Percentiles rank a stretch among this genome's conserved stretches.
Conservation (phyloP, 2,113 vertebrate species). For the Semnopithecus entellus region DNA sequence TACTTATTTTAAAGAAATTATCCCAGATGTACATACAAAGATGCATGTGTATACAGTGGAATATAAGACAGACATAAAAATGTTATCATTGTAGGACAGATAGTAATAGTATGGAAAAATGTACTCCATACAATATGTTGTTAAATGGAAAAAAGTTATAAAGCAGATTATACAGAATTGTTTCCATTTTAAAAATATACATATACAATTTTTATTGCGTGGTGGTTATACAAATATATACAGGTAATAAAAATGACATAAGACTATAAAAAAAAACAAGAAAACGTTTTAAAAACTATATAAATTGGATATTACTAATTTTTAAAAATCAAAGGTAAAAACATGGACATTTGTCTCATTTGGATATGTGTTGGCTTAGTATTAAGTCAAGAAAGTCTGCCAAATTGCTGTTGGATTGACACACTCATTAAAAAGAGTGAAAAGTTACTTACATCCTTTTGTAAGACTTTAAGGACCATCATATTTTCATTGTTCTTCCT, state of each 20-base stretch:
- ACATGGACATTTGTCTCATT: conserved; percentile 11
- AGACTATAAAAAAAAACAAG: not conserved
- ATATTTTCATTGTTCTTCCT: conserved; percentile 68
- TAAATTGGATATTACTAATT: not conserved
- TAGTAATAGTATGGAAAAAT: not conserved
- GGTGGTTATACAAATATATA: not conserved
- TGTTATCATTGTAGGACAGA: not conserved
- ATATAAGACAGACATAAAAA: not conserved
- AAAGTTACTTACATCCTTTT: conserved; percentile 47
- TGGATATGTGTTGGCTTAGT: not conserved
- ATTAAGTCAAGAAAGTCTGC: not conserved
- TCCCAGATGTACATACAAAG: not conserved
- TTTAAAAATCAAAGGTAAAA: conserved; percentile 11
- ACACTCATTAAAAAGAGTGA: conserved; percentile 40
- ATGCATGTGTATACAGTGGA: not conserved
- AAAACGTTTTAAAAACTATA: not conserved
- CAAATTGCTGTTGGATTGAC: conserved; percentile 19
- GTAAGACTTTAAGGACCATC: conserved; percentile 22
- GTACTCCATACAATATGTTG: not conserved
- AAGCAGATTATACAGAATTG: not conserved
- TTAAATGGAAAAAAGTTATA: not conserved
- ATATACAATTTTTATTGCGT: not conserved
- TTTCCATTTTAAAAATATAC: not conserved
- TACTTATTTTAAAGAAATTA: not conserved
- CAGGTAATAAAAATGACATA: not conserved